Conservation (phyloP, 2,888 invertebrate species). For the Chironomus tentans region DNA sequence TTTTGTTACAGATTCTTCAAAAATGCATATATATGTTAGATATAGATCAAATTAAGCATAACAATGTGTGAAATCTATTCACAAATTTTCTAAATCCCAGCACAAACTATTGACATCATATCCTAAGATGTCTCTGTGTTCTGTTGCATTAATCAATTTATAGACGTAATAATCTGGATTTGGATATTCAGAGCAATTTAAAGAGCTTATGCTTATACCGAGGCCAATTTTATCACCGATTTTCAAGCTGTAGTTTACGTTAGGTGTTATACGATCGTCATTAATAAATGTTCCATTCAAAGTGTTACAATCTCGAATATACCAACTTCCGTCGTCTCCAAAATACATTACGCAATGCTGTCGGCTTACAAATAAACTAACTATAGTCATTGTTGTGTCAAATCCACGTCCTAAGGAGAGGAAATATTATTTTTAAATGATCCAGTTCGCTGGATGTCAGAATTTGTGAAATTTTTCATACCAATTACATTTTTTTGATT, state of each 20-base stretch:
- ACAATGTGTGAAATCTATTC: neutral
- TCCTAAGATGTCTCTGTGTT: neutral
- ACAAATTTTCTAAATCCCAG: neutral
- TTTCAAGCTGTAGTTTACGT: neutral
- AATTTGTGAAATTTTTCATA: no score
- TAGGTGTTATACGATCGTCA: neutral
- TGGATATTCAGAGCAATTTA: neutral
- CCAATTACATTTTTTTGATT: no score
- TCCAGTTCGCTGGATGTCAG: neutral
- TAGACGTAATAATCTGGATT: neutral
- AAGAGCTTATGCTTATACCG: neutral
- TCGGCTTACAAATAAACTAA: neutral
- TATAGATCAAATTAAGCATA: no score
- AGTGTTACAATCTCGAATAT: neutral
- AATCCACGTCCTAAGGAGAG: neutral
- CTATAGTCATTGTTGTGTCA: neutral
- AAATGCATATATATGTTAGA: no score
- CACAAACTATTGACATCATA: neutral
- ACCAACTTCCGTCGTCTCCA: neutral
- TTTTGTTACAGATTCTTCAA: neutral
- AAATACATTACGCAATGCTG: neutral
- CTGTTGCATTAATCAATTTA: neutral
- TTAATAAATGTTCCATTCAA: neutral
- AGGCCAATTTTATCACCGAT: neutral
- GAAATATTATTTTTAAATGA: neutral